These are phyloP conservation scores for Microplitis deprimator DNA, from an alignment of 2,888 invertebrate genomes.

Conservation along the genomic window DNA sequence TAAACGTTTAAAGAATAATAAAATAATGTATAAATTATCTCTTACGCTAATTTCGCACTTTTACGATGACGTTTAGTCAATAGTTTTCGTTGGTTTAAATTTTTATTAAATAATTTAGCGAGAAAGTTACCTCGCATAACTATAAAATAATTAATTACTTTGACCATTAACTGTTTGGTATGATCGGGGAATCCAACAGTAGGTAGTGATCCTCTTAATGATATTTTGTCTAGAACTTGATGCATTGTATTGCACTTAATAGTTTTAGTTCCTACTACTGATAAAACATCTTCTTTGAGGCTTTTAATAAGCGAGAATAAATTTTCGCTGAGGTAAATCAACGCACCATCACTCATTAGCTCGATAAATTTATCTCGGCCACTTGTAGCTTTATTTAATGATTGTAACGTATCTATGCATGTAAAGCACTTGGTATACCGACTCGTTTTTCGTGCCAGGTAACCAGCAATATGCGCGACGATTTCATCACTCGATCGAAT, in stretches of 20 bases:
- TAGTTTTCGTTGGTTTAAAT: not conserved
- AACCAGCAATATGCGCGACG: constrained; percentile 42
- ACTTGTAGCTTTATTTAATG: constrained; percentile 7
- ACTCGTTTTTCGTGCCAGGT: constrained; percentile 40
- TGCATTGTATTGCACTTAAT: constrained; percentile 37
- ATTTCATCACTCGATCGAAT: constrained; percentile 40
- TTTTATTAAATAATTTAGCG: constrained; percentile 23
- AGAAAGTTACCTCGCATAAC: constrained; percentile 35
- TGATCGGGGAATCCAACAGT: constrained; percentile 22
- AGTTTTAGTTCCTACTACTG: constrained; percentile 38
- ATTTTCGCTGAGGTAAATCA: constrained; percentile 42
- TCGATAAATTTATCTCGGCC: constrained; percentile 36
- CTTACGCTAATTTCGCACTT: too few species aligned
- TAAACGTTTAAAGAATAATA: too few species aligned
- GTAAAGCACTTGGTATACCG: constrained; percentile 30
- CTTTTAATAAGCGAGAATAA: constrained; percentile 33
- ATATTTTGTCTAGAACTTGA: constrained; percentile 34
- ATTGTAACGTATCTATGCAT: constrained; percentile 32
- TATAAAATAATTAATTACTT: constrained; percentile 23
- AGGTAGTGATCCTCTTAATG: not conserved
- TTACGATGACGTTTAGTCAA: too few species aligned
- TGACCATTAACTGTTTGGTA: constrained; percentile 1
- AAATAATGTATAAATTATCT: too few species aligned
- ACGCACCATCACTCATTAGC: constrained; percentile 34
- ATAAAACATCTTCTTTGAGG: constrained; percentile 36